Conservation (phyloP, 2,888 invertebrate genomes). For the Lacanobia oleracea region DNA sequence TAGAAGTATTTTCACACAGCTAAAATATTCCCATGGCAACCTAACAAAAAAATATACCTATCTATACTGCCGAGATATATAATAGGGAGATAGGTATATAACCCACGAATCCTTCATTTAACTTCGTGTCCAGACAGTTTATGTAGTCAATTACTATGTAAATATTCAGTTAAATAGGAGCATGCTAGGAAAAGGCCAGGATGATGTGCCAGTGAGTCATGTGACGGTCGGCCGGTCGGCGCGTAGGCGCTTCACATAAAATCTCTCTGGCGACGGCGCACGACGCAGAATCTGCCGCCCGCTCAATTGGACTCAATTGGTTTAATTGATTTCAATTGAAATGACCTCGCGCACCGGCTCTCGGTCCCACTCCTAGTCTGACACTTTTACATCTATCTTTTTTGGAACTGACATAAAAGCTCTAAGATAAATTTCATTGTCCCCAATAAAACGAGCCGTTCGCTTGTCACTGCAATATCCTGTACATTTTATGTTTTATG, state of each 20-base stretch:
- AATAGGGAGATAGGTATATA: not conserved
- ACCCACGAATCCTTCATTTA: conserved; percentile 27
- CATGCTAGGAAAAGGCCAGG: conserved; percentile 51
- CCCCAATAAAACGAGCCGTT: conserved; percentile 75
- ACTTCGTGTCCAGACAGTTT: conserved; percentile 30
- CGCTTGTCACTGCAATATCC: conserved; percentile 62
- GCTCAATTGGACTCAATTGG: conserved; percentile 90
- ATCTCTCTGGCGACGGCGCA: conserved; percentile 87
- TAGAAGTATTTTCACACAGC: not conserved
- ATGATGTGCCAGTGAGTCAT: conserved; percentile 80
- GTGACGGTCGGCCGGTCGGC: conserved; percentile 76
- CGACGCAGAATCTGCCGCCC: conserved; percentile 89
- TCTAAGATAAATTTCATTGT: conserved; percentile 84
- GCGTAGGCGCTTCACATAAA: conserved; percentile 89
- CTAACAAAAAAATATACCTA: not conserved
- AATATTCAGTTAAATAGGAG: conserved; percentile 47
- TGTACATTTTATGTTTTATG: conserved; percentile 50
- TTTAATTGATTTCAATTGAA: conserved; percentile 90
- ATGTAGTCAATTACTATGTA: conserved; percentile 51
- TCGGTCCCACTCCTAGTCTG: conserved; percentile 87
- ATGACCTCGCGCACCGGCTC: conserved; percentile 89
- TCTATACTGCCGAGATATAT: not conserved
- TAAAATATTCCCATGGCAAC: conserved; percentile 13
- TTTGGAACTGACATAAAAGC: conserved; percentile 88
- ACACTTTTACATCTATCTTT: conserved; percentile 90